These are phyloP conservation scores for Myopa testacea DNA, from an alignment of 2,888 invertebrate species.

Conservation along the genomic window DNA sequence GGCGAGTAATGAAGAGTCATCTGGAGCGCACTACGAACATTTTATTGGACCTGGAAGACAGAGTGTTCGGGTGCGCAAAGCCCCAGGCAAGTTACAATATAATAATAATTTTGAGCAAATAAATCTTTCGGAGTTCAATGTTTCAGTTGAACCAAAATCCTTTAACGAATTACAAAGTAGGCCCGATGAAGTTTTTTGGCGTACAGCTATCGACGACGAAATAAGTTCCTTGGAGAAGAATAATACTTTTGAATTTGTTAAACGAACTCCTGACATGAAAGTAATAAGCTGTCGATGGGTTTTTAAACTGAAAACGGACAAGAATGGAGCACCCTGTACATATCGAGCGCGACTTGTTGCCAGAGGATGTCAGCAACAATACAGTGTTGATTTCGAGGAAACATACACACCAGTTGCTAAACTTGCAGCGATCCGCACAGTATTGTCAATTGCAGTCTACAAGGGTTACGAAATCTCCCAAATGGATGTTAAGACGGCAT, in stretches of 20 bases:
- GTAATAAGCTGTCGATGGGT: no score
- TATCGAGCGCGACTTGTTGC: no score
- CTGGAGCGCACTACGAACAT: background rate
- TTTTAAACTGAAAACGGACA: no score
- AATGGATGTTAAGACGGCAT: no score
- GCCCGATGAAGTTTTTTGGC: background rate
- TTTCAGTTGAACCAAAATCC: slow-evolving; percentile 27
- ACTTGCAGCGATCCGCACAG: no score
- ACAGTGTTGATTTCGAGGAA: no score
- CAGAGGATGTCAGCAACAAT: no score
- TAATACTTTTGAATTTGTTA: background rate
- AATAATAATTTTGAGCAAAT: slow-evolving; percentile 9
- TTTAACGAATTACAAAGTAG: background rate
- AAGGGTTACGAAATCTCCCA: no score
- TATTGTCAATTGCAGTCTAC: no score
- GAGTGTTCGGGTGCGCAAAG: background rate
- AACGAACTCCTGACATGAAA: no score
- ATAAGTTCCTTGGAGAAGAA: slow-evolving; percentile 22
- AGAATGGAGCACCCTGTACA: no score
- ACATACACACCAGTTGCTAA: no score
- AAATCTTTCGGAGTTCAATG: slow-evolving; percentile 28
- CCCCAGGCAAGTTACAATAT: background rate
- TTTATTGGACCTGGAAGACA: background rate
- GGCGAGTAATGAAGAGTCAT: background rate
- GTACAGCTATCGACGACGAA: background rate